These are phyloP conservation scores for Notodonta ziczac DNA, from an alignment of 2,888 invertebrate species.

Conservation along the genomic window DNA sequence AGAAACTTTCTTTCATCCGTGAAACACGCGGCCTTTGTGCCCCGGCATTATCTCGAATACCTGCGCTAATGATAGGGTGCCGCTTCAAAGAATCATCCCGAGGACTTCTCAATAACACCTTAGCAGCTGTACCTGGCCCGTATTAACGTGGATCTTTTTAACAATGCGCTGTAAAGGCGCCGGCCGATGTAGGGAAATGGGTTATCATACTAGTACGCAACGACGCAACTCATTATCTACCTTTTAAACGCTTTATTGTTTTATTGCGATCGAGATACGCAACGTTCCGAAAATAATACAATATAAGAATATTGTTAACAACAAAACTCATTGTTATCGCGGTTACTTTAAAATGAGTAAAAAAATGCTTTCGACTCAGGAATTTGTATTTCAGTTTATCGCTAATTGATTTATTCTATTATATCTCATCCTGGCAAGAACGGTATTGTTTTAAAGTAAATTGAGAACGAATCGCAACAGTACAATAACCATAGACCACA, in stretches of 20 bases:
- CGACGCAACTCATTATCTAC: slow-evolving; percentile 44
- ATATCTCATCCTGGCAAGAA: neutral
- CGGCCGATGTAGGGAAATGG: slow-evolving; percentile 57
- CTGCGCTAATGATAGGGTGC: slow-evolving; percentile 77
- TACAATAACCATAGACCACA: slow-evolving; percentile 33
- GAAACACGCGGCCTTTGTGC: slow-evolving; percentile 54
- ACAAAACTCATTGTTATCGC: slow-evolving; percentile 20
- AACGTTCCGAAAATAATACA: slow-evolving; percentile 19
- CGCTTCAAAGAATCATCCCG: slow-evolving; percentile 42
- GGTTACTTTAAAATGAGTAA: slow-evolving; percentile 20
- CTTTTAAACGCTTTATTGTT: slow-evolving; percentile 54
- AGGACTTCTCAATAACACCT: slow-evolving; percentile 69
- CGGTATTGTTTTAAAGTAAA: slow-evolving; percentile 4
- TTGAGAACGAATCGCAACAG: slow-evolving; percentile 27
- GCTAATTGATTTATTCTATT: neutral
- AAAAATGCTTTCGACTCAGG: neutral
- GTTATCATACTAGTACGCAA: slow-evolving; percentile 47
- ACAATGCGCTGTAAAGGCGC: slow-evolving; percentile 46
- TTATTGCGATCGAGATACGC: slow-evolving; percentile 40
- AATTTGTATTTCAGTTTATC: neutral
- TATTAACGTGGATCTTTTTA: slow-evolving; percentile 46
- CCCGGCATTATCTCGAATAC: slow-evolving; percentile 55
- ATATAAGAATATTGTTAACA: slow-evolving; percentile 6
- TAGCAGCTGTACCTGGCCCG: slow-evolving; percentile 49
- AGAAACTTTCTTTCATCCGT: slow-evolving; percentile 61